Base-by-base conservation (phyloP, 2,888 invertebrate genomes). In the Drosophila mimetica region DNA sequence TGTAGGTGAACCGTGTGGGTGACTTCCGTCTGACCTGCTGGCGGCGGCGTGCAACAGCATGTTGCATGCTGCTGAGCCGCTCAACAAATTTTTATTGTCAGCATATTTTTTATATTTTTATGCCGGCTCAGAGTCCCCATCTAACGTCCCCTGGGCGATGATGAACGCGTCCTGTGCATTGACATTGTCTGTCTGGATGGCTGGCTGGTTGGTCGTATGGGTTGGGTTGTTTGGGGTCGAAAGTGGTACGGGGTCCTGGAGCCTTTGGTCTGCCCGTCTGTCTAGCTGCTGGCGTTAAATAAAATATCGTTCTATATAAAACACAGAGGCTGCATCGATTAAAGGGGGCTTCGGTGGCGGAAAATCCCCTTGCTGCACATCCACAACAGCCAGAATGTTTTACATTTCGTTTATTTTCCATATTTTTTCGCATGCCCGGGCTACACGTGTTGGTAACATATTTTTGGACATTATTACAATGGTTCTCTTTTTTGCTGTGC, bases 391-490 rank as follows among this genome's bases (percentile, higher is more conserved):
- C 69, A 67, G 47, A 69, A 77, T 76, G 58, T 63, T 74, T 55
- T 55, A 59, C 54, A 50, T 69, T 63, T 70, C 50, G 42, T 70
- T 64, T 63, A 22, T 75, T 51, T 70, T 46, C 59, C 47, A 66
- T 65, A 32, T 51, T 70, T 52, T 63, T 32, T 53, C 46, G 54
- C 59, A 42, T 61, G 73, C 73, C 72, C 74, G 52, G 50, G 79
- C 79, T 86, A 76, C 84, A 84, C 84, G 85, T 84, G 85, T 84
- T 79, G 79, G 84, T 64, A 86, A 84, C 85, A 86, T 86, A 82
- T 84, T 84, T 84, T 84, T 84, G 81, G 84, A 81, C 77, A 84
- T 84, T 86, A 83, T 83, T 84, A 86, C 86, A 86, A 81, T 84
- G 84, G 69, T 73, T 73, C 67, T 66, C 59, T 72, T 80, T 41